Evolutionary conservation across 1,140 invertebrate genomes (phyloP).

Genomic region (Portunus trituberculatus): DNA sequence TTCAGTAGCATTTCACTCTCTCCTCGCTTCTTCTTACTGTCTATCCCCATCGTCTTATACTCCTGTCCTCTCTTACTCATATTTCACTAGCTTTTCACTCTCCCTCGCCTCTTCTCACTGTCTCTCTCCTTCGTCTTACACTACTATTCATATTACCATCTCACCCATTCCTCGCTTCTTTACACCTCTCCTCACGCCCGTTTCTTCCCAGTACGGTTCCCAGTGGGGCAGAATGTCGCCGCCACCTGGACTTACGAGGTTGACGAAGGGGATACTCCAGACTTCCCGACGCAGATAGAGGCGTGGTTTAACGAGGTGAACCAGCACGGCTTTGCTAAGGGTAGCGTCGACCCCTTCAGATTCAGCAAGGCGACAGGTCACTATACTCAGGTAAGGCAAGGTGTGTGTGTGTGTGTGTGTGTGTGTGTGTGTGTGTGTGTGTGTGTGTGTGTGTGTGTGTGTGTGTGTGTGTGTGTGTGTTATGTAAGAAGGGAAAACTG

Average conservation of each 20-base stretch:
- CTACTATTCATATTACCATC: neutral
- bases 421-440: neutral
- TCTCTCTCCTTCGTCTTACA: neutral
- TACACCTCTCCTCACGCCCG: neutral
- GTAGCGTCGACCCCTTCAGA: constrained; percentile 80
- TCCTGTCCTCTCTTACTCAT: neutral
- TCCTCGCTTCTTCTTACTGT: neutral
- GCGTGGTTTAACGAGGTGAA: constrained; percentile 91
- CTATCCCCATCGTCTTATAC: constrained; percentile 6
- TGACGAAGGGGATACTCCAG: constrained; percentile 84
- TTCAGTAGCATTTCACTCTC: too few species aligned
- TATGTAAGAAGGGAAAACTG: too few species aligned
- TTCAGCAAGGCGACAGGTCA: constrained; percentile 87
- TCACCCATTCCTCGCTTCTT: neutral
- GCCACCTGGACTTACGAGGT: constrained; percentile 88
- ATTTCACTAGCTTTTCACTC: neutral
- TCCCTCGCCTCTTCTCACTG: neutral
- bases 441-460: too few species aligned
- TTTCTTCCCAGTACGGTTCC: constrained; percentile 84
- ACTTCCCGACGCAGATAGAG: constrained; percentile 87
- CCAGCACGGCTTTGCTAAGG: constrained; percentile 85
- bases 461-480: too few species aligned
- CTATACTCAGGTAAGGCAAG: constrained; percentile 87
- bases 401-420: neutral
- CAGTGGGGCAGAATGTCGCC: constrained; percentile 91